phyloP scores from a whole-genome alignment of 2,113 vertebrate species.

The Chlamydotis undulata region DNA sequence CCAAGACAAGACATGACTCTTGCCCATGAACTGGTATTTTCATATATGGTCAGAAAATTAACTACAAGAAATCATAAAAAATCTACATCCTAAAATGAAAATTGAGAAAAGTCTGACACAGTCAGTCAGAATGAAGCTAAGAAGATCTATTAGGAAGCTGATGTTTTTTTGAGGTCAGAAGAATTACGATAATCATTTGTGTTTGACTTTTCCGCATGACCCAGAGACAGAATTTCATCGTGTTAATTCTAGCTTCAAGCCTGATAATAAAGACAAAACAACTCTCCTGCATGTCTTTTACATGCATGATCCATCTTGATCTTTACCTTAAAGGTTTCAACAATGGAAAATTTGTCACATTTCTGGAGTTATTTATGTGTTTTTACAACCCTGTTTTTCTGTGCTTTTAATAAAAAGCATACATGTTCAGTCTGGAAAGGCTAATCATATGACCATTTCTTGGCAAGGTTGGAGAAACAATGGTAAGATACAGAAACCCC shows the following conservation, averaged over 20 bases:
- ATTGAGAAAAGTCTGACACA: neutral
- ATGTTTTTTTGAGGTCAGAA: neutral
- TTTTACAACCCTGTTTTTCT: neutral
- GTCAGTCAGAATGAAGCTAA: neutral
- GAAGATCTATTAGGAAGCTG: neutral
- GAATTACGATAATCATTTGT: neutral
- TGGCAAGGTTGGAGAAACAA: neutral
- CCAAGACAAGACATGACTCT: neutral
- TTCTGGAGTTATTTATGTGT: neutral
- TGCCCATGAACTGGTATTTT: neutral
- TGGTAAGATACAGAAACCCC: neutral
- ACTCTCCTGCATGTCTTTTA: neutral
- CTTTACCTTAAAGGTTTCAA: neutral
- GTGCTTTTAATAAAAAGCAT: neutral
- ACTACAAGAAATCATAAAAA: neutral
- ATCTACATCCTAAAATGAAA: neutral
- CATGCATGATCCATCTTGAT: neutral
- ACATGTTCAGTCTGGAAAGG: neutral
- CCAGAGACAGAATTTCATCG: neutral
- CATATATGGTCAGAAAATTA: neutral
- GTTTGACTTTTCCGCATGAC: neutral
- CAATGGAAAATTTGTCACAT: neutral
- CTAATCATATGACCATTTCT: neutral
- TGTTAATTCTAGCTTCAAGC: neutral
- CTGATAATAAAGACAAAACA: neutral